Base-by-base conservation (phyloP, 2,888 invertebrate genomes). In the Drymonia ruficornis region DNA sequence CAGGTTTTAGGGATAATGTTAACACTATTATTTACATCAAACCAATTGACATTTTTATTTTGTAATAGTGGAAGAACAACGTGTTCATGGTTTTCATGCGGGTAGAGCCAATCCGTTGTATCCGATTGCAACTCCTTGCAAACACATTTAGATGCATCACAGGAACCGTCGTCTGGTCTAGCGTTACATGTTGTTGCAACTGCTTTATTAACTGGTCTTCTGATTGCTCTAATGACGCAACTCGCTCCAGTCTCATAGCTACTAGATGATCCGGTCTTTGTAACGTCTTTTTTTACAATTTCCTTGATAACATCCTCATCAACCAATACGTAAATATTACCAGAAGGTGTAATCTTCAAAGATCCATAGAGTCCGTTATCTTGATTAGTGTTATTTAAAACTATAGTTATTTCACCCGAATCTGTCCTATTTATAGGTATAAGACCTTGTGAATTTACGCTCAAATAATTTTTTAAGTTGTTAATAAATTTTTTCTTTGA, bases 291-390 rank as follows among this genome's bases (percentile, higher is more conserved):
- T 9, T 56, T 55, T 36, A 16, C 34, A 11, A 71, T 60, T 8
- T 49, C 52, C 60, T 73, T 65, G 3, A 74, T 52, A 18, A 64
- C 38, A 34, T 65, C 62, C 53, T 83, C 73, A 53, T 84, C 74
- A 18, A 84, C 63, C 15, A 74, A 56, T 15, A 85, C 61, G 53
- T 75, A 83, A 61, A 88, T 76, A 60, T 81, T 84, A 18, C 85
- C 86, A 1, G 87, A 86, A 11, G 74, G 56, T 34, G 83, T 79
- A 6, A 87, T 78, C 71, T 82, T 87, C 18, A 89, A 64, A 19
- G 78, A 75, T 36, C 78, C 81, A 57, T 73, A 72, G 45, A 70
- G 60, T 18, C 53, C 64, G 31, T 67, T 70, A 7, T 36, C 50
- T 31, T 72, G 57, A 2, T 56, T 52, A 13, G 74, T 61, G n/a